Evolutionary conservation across 1,140 invertebrate genomes (phyloP), one percentile per base, ranked within the genome.

Genomic region (Tyrophagus putrescentiae): DNA sequence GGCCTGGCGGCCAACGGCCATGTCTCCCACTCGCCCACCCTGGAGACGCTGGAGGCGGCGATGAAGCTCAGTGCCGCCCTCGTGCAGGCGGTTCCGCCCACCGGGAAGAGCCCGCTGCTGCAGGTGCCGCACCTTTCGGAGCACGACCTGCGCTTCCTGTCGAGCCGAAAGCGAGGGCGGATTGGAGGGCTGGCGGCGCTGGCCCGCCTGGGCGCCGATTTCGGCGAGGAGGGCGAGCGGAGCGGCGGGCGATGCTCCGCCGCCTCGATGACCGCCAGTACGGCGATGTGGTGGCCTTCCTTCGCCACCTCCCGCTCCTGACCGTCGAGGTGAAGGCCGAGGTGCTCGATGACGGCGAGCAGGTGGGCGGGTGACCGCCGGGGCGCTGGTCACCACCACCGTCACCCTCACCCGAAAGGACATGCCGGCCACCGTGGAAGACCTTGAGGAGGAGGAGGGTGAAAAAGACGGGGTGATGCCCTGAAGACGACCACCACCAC

Each of bases 51-150:
- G 61, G 95, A 99, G 74, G 93, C 93, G 72, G 86, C 87, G 67
- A 96, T 98, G 88, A 96, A 94, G 74, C 71, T 97, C 29, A 85
- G 84, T 64, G 89, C 92, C 50, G 93, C 98, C 87, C 81, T 98
- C 45, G 88, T 98, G 0, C 96, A 99, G 78, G 95, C 80, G 0
- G 75, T 98, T 39, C 96, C 91, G 88, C 89, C 95, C 65, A 84
- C 80, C 68, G 45, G 18, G 13, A 90, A 92, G 72, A 92, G 84
- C 64, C 87, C 91, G 1, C 71, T 99, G 9, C 75, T 97, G 5
- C 95, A 99, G 75, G 74, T 99, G 60, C 96, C 96, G 36, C 88
- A 98, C 71, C 82, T 99, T 45, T 85, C 80, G 27, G 92, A 96
- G 68, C 89, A 96, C 66, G 84, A 89, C 75, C 74, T 97, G 11